Evolutionary conservation across 2,113 vertebrate species (phyloP), one percentile per base, ranked within the genome.

Genomic region (Tetrao urogallus): DNA sequence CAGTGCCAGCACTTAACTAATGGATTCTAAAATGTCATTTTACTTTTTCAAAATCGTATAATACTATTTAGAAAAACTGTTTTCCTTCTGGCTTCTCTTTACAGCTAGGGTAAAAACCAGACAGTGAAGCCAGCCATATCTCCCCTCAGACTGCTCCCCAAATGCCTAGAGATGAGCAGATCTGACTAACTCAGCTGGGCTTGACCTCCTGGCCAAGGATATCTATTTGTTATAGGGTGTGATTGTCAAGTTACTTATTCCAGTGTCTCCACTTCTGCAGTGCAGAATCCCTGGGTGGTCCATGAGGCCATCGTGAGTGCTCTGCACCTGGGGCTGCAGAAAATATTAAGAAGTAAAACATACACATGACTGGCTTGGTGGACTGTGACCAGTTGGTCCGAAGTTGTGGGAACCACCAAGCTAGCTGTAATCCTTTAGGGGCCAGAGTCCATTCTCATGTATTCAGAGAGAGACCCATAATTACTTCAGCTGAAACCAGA

Each of bases 401-500:
- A 84, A 96, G 79, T 60, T 94, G 88, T 93, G 92, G 84, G 82
- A 96, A 95, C 66, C 89, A 92, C 79, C 2, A 8, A 92, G 92
- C 0, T 2, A 91, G 66, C 13, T 84, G 52, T 90, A 94, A 91
- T 97, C 93, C 86, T 91, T 88, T 10, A 90, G 82, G 38, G 57
- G 20, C n/a, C 43, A 48, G 54, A 72, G 80, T 88, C 85, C 69
- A 3, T 93, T 94, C 79, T 91, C 61, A 74, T 72, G 73, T 45
- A 84, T 61, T 93, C 76, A 58, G 73, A 69, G 42, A 73, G 25
- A 92, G 65, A 86, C 43, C 38, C 9, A 2, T 90, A 91, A 90
- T 92, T 91, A 81, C 40, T 93, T 83, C 91, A 91, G 82, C n/a
- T 94, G 94, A 94, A 96, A 94, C 57, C 43, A 86, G 90, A 96